Conservation (phyloP, 2,113 vertebrate genomes). For the Micromys minutus region DNA sequence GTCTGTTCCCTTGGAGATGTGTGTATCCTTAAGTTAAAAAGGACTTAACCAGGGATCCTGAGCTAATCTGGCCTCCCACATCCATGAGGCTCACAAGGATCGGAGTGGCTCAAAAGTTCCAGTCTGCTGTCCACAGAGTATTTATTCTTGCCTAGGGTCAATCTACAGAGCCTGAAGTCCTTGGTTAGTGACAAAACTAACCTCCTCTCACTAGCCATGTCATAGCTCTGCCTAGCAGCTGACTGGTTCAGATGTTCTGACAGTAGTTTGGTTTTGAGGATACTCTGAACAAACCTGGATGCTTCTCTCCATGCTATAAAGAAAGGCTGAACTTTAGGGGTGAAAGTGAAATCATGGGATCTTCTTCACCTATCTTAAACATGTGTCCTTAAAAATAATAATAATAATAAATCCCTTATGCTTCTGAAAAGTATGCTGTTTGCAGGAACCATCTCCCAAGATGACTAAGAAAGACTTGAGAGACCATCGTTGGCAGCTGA, state of each 20-base stretch:
- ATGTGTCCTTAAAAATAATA: not conserved
- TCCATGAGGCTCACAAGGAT: not conserved
- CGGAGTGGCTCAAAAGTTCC: not conserved
- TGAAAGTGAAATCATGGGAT: not conserved
- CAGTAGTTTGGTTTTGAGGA: conserved; percentile 34
- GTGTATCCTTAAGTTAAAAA: not conserved
- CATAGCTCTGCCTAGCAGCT: not conserved
- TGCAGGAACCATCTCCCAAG: not conserved
- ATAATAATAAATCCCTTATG: not conserved
- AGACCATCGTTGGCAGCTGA: not conserved
- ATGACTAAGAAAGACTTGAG: not conserved
- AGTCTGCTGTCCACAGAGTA: not conserved
- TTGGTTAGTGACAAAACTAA: not conserved
- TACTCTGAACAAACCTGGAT: conserved; percentile 12
- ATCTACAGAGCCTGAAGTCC: not conserved
- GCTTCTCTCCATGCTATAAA: not conserved
- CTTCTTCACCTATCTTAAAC: not conserved
- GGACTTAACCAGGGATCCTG: not conserved
- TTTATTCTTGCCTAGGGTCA: not conserved
- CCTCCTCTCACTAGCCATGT: not conserved
- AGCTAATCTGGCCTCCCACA: not conserved
- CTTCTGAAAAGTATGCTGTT: not conserved
- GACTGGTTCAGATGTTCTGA: not conserved
- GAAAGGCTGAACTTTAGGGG: not conserved
- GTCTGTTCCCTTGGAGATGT: not conserved